Percentiles rank a stretch among this genome's conserved stretches.
phyloP scores from a whole-genome alignment of 2,797 vertebrate genomes.

The Erpetoichthys calabaricus region DNA sequence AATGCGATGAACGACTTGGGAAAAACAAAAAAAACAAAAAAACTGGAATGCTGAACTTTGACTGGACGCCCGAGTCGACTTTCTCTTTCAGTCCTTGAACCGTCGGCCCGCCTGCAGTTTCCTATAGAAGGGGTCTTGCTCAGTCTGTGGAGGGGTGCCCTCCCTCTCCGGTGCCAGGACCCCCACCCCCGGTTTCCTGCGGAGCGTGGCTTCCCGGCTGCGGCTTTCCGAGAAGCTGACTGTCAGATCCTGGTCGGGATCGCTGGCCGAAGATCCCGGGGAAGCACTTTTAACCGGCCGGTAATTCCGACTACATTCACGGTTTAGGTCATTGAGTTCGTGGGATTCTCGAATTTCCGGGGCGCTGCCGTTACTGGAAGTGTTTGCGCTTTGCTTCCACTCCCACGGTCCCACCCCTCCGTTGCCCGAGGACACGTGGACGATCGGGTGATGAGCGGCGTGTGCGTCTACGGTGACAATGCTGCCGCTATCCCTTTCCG shows the following conservation, averaged over 20 bases:
- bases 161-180: conserved; percentile 38
- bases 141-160: conserved; percentile 28
- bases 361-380: conserved; percentile 38
- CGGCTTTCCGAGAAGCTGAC: conserved; percentile 27
- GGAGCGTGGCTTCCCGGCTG: conserved; percentile 66
- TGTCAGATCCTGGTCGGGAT: conserved; percentile 46
- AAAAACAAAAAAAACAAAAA: no score
- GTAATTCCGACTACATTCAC: conserved; percentile 49
- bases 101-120: conserved; percentile 62
- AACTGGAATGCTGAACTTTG: no score
- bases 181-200: conserved; percentile 49
- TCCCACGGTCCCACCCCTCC: conserved; percentile 63
- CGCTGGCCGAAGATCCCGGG: conserved; percentile 46
- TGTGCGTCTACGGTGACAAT: conserved; percentile 78
- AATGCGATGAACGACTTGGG: no score
- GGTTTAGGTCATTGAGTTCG: conserved; percentile 56
- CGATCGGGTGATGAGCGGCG: conserved; percentile 67
- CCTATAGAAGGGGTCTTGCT: conserved; percentile 78
- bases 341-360: conserved; percentile 42
- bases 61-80: no score
- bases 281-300: conserved; percentile 49
- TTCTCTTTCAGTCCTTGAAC: conserved; percentile 51
- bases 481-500: conserved; percentile 62
- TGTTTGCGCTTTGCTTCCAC: conserved; percentile 56
- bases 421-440: conserved; percentile 50